Conservation (phyloP, 2,888 invertebrate genomes). For the Antheraea yamamai region DNA sequence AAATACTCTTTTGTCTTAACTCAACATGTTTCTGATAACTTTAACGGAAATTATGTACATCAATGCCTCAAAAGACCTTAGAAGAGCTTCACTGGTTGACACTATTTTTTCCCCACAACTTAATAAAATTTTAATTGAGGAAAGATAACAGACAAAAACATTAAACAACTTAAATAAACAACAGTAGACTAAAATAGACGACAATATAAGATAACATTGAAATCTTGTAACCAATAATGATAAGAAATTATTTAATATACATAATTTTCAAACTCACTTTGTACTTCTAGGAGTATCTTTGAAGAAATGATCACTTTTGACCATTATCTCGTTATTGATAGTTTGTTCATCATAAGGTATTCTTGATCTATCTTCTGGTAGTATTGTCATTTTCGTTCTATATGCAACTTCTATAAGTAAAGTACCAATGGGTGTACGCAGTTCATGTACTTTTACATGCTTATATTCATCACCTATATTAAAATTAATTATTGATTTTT, state of each 20-base stretch:
- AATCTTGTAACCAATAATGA: background rate
- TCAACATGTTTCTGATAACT: too few species aligned
- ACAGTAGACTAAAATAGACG: background rate
- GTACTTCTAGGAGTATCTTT: slow-evolving; percentile 77
- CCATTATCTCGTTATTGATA: slow-evolving; percentile 84
- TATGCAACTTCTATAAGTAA: slow-evolving; percentile 91
- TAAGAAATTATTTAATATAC: background rate
- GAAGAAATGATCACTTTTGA: slow-evolving; percentile 95
- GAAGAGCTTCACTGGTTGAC: too few species aligned
- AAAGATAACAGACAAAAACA: too few species aligned
- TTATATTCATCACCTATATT: slow-evolving; percentile 89
- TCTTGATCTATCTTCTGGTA: slow-evolving; percentile 88
- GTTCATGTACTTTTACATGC: slow-evolving; percentile 90
- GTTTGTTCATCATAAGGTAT: slow-evolving; percentile 64
- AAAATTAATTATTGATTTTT: slow-evolving; percentile 14
- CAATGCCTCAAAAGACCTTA: too few species aligned
- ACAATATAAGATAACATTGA: background rate
- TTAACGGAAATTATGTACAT: too few species aligned
- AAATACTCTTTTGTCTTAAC: too few species aligned
- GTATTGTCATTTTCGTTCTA: slow-evolving; percentile 95
- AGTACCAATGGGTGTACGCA: slow-evolving; percentile 93
- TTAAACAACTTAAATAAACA: background rate
- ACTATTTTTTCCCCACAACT: too few species aligned
- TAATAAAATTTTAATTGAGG: too few species aligned
- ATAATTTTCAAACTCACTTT: slow-evolving; percentile 58